Evolutionary conservation across 2,113 vertebrate species (phyloP).

Genomic region (Pitta sordida): DNA sequence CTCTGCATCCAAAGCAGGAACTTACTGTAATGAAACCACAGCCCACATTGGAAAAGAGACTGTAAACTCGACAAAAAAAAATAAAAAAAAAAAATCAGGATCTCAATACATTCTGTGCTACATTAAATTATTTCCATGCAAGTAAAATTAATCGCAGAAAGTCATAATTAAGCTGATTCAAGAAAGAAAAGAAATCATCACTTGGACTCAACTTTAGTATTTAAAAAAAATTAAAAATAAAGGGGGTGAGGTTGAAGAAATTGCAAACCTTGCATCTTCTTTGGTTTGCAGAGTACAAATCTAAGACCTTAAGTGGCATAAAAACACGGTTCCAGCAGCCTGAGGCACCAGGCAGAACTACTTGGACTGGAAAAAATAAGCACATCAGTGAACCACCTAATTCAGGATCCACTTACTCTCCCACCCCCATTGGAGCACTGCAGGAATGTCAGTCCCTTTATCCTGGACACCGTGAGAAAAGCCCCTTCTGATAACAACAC

Average conservation of each 20-base stretch:
- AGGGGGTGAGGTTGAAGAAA: neutral
- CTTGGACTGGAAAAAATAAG: conserved; percentile 21
- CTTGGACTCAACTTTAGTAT: neutral
- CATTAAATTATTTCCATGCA: neutral
- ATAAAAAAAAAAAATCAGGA: neutral
- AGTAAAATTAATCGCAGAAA: neutral
- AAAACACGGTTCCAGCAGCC: neutral
- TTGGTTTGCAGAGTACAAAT: neutral
- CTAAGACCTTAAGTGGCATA: conserved; percentile 18
- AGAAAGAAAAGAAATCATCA: neutral
- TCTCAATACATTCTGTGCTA: neutral
- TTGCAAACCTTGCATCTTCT: neutral
- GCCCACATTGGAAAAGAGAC: conserved; percentile 30
- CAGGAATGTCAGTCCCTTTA: conserved; percentile 14
- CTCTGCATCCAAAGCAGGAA: conserved; percentile 57
- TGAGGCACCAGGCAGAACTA: neutral
- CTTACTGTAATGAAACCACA: conserved; percentile 38
- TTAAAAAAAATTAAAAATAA: neutral
- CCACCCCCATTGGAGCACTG: neutral
- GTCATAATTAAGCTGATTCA: neutral
- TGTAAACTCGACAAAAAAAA: conserved; percentile 33
- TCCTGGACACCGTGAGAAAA: conserved; percentile 13
- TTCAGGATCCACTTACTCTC: conserved; percentile 18
- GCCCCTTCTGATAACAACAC: neutral
- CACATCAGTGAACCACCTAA: neutral